Evolutionary conservation across 2,113 vertebrate species (phyloP), one percentile per base, ranked within the genome.

Genomic region (Forbesichthys agassizii): DNA sequence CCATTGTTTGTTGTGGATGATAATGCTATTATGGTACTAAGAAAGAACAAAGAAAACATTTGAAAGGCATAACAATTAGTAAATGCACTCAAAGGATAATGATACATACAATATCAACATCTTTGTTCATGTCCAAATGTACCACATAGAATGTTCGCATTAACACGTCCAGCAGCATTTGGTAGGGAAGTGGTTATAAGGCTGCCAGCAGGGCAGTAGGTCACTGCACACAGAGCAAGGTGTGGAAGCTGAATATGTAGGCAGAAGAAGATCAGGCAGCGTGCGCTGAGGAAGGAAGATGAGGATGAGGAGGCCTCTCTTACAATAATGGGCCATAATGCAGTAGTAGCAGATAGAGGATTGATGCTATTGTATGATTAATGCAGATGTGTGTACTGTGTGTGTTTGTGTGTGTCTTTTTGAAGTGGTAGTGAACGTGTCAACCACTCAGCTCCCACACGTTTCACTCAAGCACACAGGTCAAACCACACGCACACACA

Each of bases 391-490:
- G 13, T 9, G 16, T 9, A 18, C 3, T 12, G 20, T 12, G 71
- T 82, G 20, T 33, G 56, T 58, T 3, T 58, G 56, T 58, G 56
- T 33, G 56, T 54, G 6, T 72, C 51, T 13, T 6, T 42, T 42
- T 42, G 36, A 42, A 52, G 13, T n/a, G 52, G 52, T 16, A 14
- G 12, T 14, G 52, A 14, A 16, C 13, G 16, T 8, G 52, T 52
- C 11, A n/a, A n/a, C 51, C 14, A 52, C 51, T 52, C 51, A 13
- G 11, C 14, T 13, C 3, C 9, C 7, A 3, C n/a, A 10, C 83
- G 73, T 66, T 75, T 75, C 79, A 79, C 78, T 73, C 62, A 71
- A 75, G 74, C 69, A 69, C 74, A 77, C 69, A 71, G 51, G 71
- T 58, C 69, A n/a, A 56, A 33, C 46, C 33, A 49, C 20, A 59